phyloP scores from a whole-genome alignment of 92 coral and sea anemone species.

The Actinernus sp. region DNA sequence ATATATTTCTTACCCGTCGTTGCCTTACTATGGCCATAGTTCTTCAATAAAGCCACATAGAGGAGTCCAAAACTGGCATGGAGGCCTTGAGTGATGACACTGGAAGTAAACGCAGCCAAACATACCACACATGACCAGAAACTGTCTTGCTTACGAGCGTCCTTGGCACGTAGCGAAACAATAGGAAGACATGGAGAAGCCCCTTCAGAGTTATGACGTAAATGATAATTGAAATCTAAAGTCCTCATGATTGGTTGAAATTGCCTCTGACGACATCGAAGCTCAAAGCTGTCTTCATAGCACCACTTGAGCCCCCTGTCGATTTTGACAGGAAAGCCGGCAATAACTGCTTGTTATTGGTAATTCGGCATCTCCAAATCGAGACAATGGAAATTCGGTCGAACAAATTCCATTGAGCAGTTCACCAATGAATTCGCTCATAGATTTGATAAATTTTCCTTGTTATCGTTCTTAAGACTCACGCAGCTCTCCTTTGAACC shows the following conservation, averaged over 20 bases:
- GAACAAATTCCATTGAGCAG: too few species aligned
- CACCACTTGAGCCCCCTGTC: too few species aligned
- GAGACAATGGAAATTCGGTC: too few species aligned
- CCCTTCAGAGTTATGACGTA: slow-evolving; percentile 22
- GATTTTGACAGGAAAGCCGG: too few species aligned
- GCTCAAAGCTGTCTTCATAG: too few species aligned
- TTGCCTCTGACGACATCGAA: too few species aligned
- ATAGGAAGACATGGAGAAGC: slow-evolving; percentile 2
- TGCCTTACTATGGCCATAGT: slow-evolving; percentile 36
- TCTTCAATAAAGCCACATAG: slow-evolving; percentile 29
- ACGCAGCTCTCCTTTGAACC: too few species aligned
- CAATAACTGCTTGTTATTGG: too few species aligned
- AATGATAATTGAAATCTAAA: slow-evolving; percentile 20
- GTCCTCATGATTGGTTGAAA: slow-evolving; percentile 55
- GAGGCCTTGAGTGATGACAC: slow-evolving; percentile 44
- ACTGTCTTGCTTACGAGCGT: slow-evolving; percentile 17
- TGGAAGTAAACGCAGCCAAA: slow-evolving; percentile 34
- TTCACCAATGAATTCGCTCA: too few species aligned
- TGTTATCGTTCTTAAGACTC: too few species aligned
- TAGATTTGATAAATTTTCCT: too few species aligned
- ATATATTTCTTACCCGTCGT: slow-evolving; percentile 15
- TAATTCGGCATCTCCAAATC: too few species aligned
- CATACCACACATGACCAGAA: slow-evolving; percentile 41
- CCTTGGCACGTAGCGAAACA: background rate
- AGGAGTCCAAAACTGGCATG: slow-evolving; percentile 40